phyloP scores from a whole-genome alignment of 2,797 vertebrate species.

The Phoeniculus purpureus region DNA sequence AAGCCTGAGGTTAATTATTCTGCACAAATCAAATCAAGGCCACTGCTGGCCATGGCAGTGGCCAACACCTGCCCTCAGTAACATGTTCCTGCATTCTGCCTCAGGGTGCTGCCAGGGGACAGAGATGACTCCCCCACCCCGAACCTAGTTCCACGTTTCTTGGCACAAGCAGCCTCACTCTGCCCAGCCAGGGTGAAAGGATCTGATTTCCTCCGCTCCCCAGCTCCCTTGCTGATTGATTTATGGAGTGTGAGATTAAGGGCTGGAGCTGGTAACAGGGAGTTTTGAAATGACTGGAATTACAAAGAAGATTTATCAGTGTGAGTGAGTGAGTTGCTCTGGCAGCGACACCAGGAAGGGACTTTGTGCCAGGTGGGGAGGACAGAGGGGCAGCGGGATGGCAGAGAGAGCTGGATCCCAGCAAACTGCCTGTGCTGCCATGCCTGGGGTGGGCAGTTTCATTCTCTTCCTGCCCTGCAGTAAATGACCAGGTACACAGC shows the following conservation, averaged over 20 bases:
- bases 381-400: not conserved
- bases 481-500: not conserved
- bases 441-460: not conserved
- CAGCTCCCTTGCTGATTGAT: constrained; percentile 27
- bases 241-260: constrained; percentile 56
- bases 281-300: constrained; percentile 58
- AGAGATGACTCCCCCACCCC: not conserved
- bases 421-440: fast-evolving
- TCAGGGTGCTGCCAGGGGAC: not conserved
- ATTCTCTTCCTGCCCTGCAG: not conserved
- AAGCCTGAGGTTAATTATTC: not conserved
- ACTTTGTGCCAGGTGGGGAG: not conserved
- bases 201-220: not conserved
- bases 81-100: not conserved
- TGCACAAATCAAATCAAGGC: not conserved
- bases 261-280: constrained; percentile 24
- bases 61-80: not conserved
- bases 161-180: not conserved
- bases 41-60: not conserved
- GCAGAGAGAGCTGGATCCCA: not conserved
- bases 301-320: constrained; percentile 44
- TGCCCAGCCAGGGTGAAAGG: not conserved
- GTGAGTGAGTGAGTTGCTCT: not conserved
- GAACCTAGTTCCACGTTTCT: not conserved
- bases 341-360: not conserved